Percentiles rank a stretch among this genome's conserved stretches.
phyloP scores from a whole-genome alignment of 2,113 vertebrate genomes.

The Phalacrocorax brasilianus region DNA sequence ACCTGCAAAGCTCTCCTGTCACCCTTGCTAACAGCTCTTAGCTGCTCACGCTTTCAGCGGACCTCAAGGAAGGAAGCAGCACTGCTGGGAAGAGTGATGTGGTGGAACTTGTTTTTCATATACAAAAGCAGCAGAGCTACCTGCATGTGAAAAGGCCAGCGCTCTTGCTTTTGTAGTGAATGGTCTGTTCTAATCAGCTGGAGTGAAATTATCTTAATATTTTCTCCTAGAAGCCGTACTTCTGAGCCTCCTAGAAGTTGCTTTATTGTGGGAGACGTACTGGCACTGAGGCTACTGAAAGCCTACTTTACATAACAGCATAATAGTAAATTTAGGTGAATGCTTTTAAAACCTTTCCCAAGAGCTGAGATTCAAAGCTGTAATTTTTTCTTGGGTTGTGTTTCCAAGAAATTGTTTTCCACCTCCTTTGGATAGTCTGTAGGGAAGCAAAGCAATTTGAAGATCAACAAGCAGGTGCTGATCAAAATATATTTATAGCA shows the following conservation, averaged over 20 bases:
- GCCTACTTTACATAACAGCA: neutral
- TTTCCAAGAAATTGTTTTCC: conserved; percentile 1
- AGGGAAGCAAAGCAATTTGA: neutral
- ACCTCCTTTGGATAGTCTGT: neutral
- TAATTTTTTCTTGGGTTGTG: neutral
- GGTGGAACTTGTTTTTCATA: neutral
- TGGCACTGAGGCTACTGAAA: neutral
- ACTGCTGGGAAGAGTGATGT: neutral
- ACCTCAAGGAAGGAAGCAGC: neutral
- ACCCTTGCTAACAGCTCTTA: neutral
- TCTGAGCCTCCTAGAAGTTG: neutral
- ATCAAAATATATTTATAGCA: neutral
- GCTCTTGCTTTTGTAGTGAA: neutral
- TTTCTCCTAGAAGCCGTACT: neutral
- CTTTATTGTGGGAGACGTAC: neutral
- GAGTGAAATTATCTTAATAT: neutral
- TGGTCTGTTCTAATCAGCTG: neutral
- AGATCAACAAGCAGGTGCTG: neutral
- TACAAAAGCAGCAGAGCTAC: neutral
- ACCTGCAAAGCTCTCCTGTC: neutral
- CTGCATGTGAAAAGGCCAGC: neutral
- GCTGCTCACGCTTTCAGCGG: neutral
- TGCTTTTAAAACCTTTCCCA: conserved; percentile 2
- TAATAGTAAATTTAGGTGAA: neutral
- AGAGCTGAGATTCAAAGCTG: neutral